Conservation (phyloP, 1,140 invertebrate genomes). For the Bombus huntii region DNA sequence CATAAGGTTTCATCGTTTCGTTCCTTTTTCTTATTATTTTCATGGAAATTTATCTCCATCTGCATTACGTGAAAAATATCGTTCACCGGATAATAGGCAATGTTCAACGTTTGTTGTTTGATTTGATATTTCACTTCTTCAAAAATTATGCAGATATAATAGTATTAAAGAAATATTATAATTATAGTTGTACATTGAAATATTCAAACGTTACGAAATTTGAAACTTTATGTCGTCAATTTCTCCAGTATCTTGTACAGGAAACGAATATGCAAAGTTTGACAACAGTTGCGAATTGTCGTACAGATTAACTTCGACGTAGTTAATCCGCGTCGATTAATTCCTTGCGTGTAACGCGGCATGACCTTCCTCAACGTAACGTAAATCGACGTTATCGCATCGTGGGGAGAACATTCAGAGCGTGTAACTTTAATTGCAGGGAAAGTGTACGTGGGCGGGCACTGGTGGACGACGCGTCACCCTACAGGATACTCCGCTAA, state of each 20-base stretch:
- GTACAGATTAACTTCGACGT: no score
- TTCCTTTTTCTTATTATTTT: background rate
- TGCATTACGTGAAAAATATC: background rate
- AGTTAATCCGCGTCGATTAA: background rate
- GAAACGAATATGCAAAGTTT: background rate
- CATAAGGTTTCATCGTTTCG: background rate
- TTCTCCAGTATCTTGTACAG: background rate
- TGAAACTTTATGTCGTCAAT: background rate
- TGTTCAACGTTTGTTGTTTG: background rate
- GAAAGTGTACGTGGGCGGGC: constrained; percentile 92
- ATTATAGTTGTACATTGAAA: no score
- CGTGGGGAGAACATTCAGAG: background rate
- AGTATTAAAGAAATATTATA: no score
- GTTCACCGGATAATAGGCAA: background rate
- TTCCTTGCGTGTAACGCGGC: background rate
- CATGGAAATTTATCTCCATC: no score
- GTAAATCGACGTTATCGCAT: background rate
- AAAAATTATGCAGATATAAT: no score
- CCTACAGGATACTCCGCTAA: constrained; percentile 87
- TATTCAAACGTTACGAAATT: no score
- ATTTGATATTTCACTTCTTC: background rate
- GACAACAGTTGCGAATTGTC: background rate
- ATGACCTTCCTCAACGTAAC: background rate
- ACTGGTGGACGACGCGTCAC: constrained; percentile 89
- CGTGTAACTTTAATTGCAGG: constrained; percentile 84